Base-by-base conservation (phyloP, 1,140 invertebrate species). In the Hypsibius dujardini region DNA sequence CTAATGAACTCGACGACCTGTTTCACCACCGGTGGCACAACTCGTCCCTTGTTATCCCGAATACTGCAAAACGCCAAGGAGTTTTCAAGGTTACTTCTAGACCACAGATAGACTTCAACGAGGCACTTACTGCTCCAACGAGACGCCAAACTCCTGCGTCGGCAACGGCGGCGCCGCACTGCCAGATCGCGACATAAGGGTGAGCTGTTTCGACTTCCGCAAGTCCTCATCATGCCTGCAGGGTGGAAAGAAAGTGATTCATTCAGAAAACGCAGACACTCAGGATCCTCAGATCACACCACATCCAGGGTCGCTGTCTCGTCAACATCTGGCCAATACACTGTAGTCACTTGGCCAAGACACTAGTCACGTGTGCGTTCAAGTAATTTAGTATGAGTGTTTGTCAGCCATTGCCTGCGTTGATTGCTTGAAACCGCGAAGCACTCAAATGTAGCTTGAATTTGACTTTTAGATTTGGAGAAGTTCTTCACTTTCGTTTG, bases 91-190 rank as follows among this genome's bases (percentile, higher is more conserved):
- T n/a, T 56, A 56, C n/a, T 56, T n/a, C 50, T 56, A 7, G 7
- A 56, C n/a, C n/a, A 7, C 50, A n/a, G n/a, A 56, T n/a, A 7
- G n/a, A 7, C 7, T n/a, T 7, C n/a, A 7, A 56, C 71, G 1
- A 47, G 46, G 59, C 70, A 80, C 79, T 78, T 77, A 83, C 81
- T 90, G 91, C 76, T 88, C 85, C 72, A 98, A 80, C 42, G 90
- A 87, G 2, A 95, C 92, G 47, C 92, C 92, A 82, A 96, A 97
- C 80, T 97, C 93, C 76, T 90, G 88, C 14, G 88, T 90, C 15
- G 86, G 84, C 72, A 84, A 80, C 60, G 84, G 85, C 70, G 71
- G 59, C 46, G 15, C 72, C 79, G 78, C 69, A 80, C 60, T 74
- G 74, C 73, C 75, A 71, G 73, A 75, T 77, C 76, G 75, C 72